These are phyloP conservation scores for Ptychochromis oligacanthus DNA, from an alignment of 2,113 vertebrate species.

Conservation along the genomic window DNA sequence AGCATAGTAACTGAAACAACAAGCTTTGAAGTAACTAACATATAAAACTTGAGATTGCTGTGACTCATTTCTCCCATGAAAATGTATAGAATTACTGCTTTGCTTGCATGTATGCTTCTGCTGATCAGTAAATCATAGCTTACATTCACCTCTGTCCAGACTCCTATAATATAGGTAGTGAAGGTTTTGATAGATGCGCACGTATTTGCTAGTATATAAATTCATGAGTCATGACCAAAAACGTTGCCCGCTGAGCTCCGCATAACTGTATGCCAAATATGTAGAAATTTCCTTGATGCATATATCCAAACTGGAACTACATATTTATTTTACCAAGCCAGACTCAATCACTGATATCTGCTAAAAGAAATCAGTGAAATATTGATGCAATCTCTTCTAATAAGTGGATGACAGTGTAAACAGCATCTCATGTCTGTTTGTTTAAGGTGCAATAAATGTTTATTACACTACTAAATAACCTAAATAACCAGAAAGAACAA, in stretches of 20 bases:
- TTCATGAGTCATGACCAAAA: neutral
- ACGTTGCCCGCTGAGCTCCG: too few relatives aligned
- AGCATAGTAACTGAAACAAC: neutral
- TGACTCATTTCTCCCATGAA: neutral
- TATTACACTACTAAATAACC: neutral
- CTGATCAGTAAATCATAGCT: neutral
- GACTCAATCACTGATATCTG: rapidly evolving
- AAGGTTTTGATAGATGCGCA: neutral
- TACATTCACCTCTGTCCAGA: rapidly evolving
- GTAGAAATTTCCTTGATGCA: neutral
- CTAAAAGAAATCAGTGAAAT: neutral
- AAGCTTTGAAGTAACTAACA: neutral
- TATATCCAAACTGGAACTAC: rapidly evolving
- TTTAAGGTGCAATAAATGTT: too few relatives aligned
- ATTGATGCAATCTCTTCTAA: neutral
- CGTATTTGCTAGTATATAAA: neutral
- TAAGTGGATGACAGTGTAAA: neutral
- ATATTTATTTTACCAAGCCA: neutral
- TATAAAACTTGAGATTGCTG: neutral
- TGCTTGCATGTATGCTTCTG: neutral
- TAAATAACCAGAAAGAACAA: neutral
- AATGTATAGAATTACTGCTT: neutral
- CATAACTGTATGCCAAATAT: neutral
- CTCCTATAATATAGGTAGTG: neutral
- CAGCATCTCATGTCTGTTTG: neutral